These are phyloP conservation scores for Anthoscopus minutus DNA, from an alignment of 2,113 vertebrate species.

Conservation along the genomic window DNA sequence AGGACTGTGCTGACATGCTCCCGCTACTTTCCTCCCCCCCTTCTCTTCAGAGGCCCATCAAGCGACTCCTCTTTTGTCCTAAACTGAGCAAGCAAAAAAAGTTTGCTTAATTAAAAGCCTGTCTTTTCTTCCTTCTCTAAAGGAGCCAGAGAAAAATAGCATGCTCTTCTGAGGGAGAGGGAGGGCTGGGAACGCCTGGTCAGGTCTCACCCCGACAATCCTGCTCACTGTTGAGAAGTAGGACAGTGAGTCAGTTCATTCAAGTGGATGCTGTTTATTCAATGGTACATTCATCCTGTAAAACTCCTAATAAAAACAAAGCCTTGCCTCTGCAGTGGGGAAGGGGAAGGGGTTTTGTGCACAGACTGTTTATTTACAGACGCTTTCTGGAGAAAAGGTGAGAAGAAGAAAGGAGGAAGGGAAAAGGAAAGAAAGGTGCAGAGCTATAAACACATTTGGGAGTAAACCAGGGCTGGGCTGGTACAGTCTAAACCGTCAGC, in stretches of 20 bases:
- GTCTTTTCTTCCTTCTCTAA: slow-evolving; percentile 42
- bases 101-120: slow-evolving; percentile 69
- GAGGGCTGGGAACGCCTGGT: slow-evolving; percentile 52
- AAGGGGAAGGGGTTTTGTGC: slow-evolving; percentile 29
- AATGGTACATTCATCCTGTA: slow-evolving; percentile 51
- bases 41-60: slow-evolving; percentile 22
- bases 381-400: neutral
- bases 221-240: slow-evolving; percentile 38
- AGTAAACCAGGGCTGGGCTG: neutral
- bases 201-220: slow-evolving; percentile 43
- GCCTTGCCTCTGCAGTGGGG: neutral
- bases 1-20: slow-evolving; percentile 38
- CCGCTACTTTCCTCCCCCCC: neutral
- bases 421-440: slow-evolving; percentile 40
- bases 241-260: slow-evolving; percentile 57
- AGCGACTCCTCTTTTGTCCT: slow-evolving; percentile 54
- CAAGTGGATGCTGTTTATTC: slow-evolving; percentile 58
- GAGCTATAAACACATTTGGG: neutral
- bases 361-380: slow-evolving; percentile 31
- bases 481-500: neutral
- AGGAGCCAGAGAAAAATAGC: slow-evolving; percentile 12
- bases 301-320: slow-evolving; percentile 41
- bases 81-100: slow-evolving; percentile 49
- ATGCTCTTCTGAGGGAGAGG: slow-evolving; percentile 32
- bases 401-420: slow-evolving; percentile 22